Evolutionary conservation across 2,888 invertebrate genomes (phyloP).

Genomic region (Hydrotaea diabolus): DNA sequence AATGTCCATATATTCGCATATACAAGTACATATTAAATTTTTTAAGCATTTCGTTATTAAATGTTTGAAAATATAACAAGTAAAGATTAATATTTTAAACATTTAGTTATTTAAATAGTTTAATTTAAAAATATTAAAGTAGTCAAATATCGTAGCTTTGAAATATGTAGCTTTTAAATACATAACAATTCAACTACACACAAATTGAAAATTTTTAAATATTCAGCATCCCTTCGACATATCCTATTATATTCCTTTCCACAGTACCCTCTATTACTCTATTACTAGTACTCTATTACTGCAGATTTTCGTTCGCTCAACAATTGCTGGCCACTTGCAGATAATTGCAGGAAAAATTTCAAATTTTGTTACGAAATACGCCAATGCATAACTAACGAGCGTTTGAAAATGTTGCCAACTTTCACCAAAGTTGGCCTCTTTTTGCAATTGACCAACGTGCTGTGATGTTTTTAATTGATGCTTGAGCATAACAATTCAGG

Average conservation of each 20-base stretch:
- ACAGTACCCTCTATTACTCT: background rate
- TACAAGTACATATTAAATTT: too few relatives aligned
- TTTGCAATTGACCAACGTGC: background rate
- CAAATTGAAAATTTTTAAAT: too few relatives aligned
- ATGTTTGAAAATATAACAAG: too few relatives aligned
- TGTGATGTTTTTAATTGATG: background rate
- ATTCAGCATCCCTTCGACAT: background rate
- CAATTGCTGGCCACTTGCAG: background rate
- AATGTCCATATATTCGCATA: too few relatives aligned
- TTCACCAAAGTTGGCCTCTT: background rate
- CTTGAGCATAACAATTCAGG: too few relatives aligned
- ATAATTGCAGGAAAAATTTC: background rate
- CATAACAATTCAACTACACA: too few relatives aligned
- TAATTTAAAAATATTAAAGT: too few relatives aligned
- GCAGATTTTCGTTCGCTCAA: background rate
- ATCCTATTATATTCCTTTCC: background rate
- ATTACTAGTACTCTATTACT: background rate
- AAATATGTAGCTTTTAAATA: too few relatives aligned
- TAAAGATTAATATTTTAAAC: too few relatives aligned
- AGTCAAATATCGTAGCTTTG: too few relatives aligned
- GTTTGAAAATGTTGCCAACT: slow-evolving; percentile 8
- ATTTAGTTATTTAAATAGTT: too few relatives aligned
- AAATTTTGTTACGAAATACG: slow-evolving; percentile 18
- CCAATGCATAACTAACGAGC: slow-evolving; percentile 17
- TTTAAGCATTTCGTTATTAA: too few relatives aligned